phyloP scores from a whole-genome alignment of 2,113 vertebrate genomes.

The Carassius auratus region DNA sequence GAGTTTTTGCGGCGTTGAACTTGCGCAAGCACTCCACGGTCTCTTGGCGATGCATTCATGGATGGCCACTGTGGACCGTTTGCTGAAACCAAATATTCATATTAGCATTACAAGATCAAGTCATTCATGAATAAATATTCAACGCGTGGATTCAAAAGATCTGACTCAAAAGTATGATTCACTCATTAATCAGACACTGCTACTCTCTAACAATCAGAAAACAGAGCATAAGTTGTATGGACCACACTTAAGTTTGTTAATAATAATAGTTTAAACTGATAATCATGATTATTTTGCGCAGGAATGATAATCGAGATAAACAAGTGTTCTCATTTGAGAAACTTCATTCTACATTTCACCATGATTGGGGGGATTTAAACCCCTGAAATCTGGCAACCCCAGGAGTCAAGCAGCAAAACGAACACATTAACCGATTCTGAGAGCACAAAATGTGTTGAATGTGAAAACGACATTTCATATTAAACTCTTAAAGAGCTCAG shows the following conservation, averaged over 20 bases:
- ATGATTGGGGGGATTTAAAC: no score
- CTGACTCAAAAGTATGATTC: background rate
- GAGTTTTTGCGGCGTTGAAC: constrained; percentile 98
- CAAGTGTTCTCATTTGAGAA: no score
- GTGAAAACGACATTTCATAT: background rate
- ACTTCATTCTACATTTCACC: no score
- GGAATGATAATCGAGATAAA: no score
- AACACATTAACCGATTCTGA: background rate
- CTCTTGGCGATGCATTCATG: constrained; percentile 99
- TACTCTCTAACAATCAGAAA: background rate
- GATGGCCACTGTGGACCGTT: constrained; percentile 98
- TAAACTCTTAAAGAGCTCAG: constrained; percentile 10
- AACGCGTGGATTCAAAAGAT: background rate
- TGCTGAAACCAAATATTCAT: constrained; percentile 77
- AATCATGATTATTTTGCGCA: background rate
- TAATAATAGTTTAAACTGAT: background rate
- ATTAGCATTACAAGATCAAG: background rate
- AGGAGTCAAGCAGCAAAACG: background rate
- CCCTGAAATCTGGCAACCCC: no score
- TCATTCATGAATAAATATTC: background rate
- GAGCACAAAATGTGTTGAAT: background rate
- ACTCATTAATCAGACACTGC: background rate
- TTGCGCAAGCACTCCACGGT: constrained; percentile 98
- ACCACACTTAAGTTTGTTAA: background rate
- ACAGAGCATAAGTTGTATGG: background rate